These are phyloP conservation scores for Mercenaria mercenaria DNA, from an alignment of 1,140 invertebrate genomes.

Conservation along the genomic window DNA sequence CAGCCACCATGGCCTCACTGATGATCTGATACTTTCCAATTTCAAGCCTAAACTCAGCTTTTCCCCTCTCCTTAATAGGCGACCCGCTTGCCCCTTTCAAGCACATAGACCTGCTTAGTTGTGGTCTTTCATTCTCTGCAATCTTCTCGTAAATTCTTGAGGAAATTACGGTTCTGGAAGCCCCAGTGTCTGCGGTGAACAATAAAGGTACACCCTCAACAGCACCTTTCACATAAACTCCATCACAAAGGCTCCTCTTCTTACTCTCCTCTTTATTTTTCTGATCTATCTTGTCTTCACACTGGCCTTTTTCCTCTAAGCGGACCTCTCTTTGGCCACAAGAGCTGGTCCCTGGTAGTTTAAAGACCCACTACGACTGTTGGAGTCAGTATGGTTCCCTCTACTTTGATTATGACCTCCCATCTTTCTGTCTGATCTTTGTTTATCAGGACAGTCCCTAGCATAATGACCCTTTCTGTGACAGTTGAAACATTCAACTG, in stretches of 20 bases:
- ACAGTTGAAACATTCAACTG: neutral
- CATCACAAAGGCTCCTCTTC: neutral
- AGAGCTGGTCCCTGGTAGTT: slow-evolving; percentile 36
- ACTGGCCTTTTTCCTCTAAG: neutral
- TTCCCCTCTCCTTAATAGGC: slow-evolving; percentile 8
- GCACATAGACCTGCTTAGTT: neutral
- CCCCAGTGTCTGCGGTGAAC: slow-evolving; percentile 46
- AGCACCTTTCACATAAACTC: slow-evolving; percentile 4
- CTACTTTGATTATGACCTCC: neutral
- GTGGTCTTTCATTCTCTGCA: neutral
- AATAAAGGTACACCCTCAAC: neutral
- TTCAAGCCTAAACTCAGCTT: neutral
- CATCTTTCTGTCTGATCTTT: neutral
- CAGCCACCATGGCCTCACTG: neutral
- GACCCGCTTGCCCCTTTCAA: slow-evolving; percentile 6
- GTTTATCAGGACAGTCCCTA: neutral
- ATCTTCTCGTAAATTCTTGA: neutral
- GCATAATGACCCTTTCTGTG: neutral
- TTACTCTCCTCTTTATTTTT: neutral
- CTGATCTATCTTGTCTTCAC: neutral
- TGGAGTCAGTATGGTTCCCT: no score
- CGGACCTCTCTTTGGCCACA: neutral
- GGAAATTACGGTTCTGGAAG: slow-evolving; percentile 35
- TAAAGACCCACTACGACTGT: neutral
- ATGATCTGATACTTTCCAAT: neutral